Percentiles rank a stretch among this genome's conserved stretches.
Evolutionary conservation across 2,888 invertebrate genomes (phyloP).

Genomic region (Acanthopleura granulata): DNA sequence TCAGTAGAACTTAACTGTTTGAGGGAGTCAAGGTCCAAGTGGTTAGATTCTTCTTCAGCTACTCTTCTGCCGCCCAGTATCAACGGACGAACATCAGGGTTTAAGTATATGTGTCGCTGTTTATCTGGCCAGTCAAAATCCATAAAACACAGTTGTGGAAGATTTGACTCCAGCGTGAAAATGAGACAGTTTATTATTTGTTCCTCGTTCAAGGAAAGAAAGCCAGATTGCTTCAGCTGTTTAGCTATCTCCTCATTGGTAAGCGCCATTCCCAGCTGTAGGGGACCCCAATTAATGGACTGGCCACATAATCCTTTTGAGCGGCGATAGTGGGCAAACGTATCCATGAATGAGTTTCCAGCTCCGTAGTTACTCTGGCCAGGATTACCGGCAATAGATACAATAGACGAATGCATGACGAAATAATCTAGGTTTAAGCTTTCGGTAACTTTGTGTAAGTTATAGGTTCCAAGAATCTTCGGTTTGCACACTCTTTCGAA

Average conservation of each 20-base stretch:
- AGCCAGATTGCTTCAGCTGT: neutral
- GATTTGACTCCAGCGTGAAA: neutral
- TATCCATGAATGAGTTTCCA: conserved; percentile 52
- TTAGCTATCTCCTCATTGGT: neutral
- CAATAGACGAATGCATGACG: conserved; percentile 51
- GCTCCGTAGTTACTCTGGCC: conserved; percentile 50
- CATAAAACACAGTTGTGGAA: neutral
- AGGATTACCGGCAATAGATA: conserved; percentile 46
- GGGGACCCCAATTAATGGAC: conserved; percentile 50
- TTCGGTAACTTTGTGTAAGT: conserved; percentile 43
- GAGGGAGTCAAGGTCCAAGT: neutral
- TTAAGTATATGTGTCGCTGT: too few species aligned
- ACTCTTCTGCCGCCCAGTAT: too few species aligned
- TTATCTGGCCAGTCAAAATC: neutral
- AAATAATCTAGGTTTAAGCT: conserved; percentile 45
- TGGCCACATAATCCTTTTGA: conserved; percentile 38
- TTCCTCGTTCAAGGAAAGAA: neutral
- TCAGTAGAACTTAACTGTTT: neutral
- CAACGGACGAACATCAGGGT: too few species aligned
- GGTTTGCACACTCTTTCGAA: neutral
- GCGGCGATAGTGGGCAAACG: conserved; percentile 44
- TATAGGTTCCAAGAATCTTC: conserved; percentile 39
- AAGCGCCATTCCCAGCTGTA: conserved; percentile 39
- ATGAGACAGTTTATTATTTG: neutral
- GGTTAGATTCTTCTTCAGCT: too few species aligned